Evolutionary conservation across 2,113 vertebrate genomes (phyloP).

Genomic region (Syngnathus floridae): DNA sequence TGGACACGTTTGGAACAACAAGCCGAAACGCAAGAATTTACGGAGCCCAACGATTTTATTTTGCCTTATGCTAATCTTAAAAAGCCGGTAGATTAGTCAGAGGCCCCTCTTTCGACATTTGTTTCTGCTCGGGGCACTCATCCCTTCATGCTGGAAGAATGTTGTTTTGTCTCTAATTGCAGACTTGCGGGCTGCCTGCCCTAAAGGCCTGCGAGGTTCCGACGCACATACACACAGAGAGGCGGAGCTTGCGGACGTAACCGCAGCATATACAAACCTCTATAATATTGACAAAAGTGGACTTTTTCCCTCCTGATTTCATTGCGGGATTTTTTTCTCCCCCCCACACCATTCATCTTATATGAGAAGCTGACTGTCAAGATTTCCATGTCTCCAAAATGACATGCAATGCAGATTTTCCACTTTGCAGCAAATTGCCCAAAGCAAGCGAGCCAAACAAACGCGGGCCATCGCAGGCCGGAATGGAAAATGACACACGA

Average conservation of each 20-base stretch:
- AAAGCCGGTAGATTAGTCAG: not conserved
- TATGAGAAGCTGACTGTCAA: conserved; percentile 43
- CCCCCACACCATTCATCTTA: conserved; percentile 22
- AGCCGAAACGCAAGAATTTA: not conserved
- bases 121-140: conserved; percentile 26
- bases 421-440: conserved; percentile 27
- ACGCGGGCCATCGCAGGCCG: conserved; percentile 11
- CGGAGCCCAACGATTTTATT: not conserved
- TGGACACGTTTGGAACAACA: conserved; percentile 37
- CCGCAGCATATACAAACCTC: conserved; percentile 53
- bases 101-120: conserved; percentile 20
- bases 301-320: conserved; percentile 29
- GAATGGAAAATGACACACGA: conserved; percentile 27
- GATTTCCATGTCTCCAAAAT: conserved; percentile 60
- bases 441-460: conserved; percentile 19
- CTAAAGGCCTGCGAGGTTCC: conserved; percentile 32
- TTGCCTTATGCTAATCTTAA: conserved; percentile 8
- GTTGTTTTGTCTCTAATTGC: conserved; percentile 51
- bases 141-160: conserved; percentile 46
- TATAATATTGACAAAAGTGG: conserved; percentile 49
- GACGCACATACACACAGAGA: conserved; percentile 8
- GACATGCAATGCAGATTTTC: conserved; percentile 53
- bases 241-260: conserved; percentile 50
- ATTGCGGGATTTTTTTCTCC: conserved; percentile 19
- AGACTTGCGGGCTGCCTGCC: conserved; percentile 46